A percentile compares a stretch with the other conserved stretches of the same genome.
These are phyloP conservation scores for Pristionchus exspectatus DNA, from an alignment of 2,888 invertebrate species.

Conservation along the genomic window DNA sequence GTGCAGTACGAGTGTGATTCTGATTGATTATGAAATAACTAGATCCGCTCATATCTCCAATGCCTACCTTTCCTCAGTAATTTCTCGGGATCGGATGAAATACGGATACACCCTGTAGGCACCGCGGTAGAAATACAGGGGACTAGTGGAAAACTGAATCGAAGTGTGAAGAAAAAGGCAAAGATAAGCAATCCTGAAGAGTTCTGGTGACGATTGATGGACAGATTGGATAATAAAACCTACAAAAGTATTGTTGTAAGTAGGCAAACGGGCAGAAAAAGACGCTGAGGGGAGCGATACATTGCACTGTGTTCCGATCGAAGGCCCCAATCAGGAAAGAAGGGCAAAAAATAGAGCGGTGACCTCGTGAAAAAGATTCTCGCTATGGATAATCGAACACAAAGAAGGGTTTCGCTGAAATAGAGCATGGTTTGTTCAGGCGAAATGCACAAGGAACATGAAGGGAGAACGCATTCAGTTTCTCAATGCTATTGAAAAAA, in stretches of 20 bases:
- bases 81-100: neutral
- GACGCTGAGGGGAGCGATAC: neutral
- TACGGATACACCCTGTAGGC: neutral
- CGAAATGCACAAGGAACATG: neutral
- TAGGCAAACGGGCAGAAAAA: neutral
- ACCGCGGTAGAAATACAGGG: conserved; percentile 31
- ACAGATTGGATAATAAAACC: neutral
- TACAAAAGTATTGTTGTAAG: neutral
- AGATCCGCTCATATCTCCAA: neutral
- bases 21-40: neutral
- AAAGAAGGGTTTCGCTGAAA: neutral
- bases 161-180: neutral
- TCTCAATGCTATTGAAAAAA: no score
- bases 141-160: neutral
- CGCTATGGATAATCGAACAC: neutral
- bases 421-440: neutral
- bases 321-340: neutral
- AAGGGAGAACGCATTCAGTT: no score
- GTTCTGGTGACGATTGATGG: neutral
- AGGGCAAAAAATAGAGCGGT: neutral
- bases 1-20: conserved; percentile 12
- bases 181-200: neutral
- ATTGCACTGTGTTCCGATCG: neutral
- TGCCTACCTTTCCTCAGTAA: conserved; percentile 1
- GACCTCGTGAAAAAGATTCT: neutral